Evolutionary conservation across 1,140 invertebrate genomes (phyloP), one percentile per base, ranked within the genome.

Genomic region (Laodelphax striatellus): DNA sequence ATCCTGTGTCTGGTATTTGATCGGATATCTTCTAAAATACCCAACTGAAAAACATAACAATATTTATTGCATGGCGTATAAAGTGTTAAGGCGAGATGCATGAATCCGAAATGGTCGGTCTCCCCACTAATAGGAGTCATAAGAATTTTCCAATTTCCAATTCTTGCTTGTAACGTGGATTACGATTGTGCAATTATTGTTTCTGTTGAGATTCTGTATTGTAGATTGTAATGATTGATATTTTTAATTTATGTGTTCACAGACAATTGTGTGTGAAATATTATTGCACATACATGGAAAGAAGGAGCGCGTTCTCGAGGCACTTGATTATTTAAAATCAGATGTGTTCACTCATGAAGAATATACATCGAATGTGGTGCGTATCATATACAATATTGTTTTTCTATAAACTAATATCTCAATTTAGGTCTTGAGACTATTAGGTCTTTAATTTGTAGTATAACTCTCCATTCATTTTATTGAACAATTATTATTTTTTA

Each of bases 181-280:
- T 31, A 55, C 6, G 2, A 28, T 28, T 28, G n/a, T n/a, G 21
- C 14, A 17, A 54, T 54, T n/a, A n/a, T n/a, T 16, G 14, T 54
- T 22, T 14, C 34, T 24, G 17, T 56, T 56, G 2, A 16, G 10
- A n/a, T 14, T 56, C 3, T n/a, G 22, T 4, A 8, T 6, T 11
- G 55, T 38, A n/a, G n/a, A n/a, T 28, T 28, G 24, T 28, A 28
- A 28, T 28, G 24, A 13, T 57, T 19, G 3, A 19, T 34, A 38
- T 34, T 34, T 14, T 4, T 24, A 3, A 8, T n/a, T 11, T 41
- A n/a, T 50, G 3, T 44, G 11, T 9, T 58, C 50, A 1, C 38
- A 59, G 57, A 52, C 52, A 5, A 52, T 59, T 16, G 52, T 43
- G n/a, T 59, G 57, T 52, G 57, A 59, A 38, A 28, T 59, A 16